Base-by-base conservation (phyloP, 2,113 vertebrate genomes). In the Opisthocomus hoazin region DNA sequence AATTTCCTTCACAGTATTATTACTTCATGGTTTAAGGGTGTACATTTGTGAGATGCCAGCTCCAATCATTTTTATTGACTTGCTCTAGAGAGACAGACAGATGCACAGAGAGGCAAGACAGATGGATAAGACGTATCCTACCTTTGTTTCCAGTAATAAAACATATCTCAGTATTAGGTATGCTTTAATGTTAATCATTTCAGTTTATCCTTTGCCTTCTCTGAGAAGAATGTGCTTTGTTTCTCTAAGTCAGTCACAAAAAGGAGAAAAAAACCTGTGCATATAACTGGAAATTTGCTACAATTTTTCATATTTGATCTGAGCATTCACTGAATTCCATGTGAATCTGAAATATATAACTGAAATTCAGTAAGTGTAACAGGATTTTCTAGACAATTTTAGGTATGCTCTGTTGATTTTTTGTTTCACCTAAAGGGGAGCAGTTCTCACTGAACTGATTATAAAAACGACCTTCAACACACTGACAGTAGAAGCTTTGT, bases 1-100 rank as follows among this genome's bases (percentile, higher is more conserved):
- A 98, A 97, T 95, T 97, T 97, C 97, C 96, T 97, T 93, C 97
- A 85, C 97, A 95, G 96, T 96, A 97, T 97, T 98, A 97, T 95
- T 96, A 97, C 96, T 97, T 95, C 95, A 94, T 96, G 98, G 96
- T 98, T 98, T 98, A 98, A 98, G 95, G 97, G 97, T 97, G 94
- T 97, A 96, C 68, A 75, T 96, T 98, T 97, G 97, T 96, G 97
- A 97, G 96, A 96, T 97, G 98, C 96, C 97, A 97, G 79, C 86
- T 97, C 97, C 97, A 97, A 98, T 98, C 76, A 98, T 97, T 98
- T 97, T 98, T 98, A 98, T 98, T 98, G 98, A 98, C 98, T 98
- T 97, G 94, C 95, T 98, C 96, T 95, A 92, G 84, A 97, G 93
- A 97, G 97, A 98, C 95, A 97, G 97, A 98, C 96, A 97, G 97